These are phyloP conservation scores for Hephaestus fuliginosus DNA, from an alignment of 2,797 vertebrate species.

Conservation along the genomic window DNA sequence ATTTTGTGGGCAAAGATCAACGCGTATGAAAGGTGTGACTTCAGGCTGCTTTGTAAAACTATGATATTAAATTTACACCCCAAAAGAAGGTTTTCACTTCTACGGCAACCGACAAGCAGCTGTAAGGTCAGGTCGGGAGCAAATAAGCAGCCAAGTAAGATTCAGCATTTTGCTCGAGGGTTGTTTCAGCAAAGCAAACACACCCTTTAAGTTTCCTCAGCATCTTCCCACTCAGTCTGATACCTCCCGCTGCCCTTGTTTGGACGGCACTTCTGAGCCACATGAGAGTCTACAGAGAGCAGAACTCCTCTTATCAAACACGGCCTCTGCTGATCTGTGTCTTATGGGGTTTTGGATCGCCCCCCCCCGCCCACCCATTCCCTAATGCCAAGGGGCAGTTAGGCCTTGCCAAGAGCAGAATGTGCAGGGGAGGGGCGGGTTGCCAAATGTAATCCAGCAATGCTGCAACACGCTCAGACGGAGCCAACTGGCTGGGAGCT, in stretches of 20 bases:
- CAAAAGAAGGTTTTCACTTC: not conserved
- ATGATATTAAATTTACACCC: not conserved
- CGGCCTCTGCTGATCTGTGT: conserved; percentile 48
- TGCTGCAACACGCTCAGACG: conserved; percentile 38
- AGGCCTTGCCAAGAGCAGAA: conserved; percentile 53
- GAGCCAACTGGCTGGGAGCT: conserved; percentile 43
- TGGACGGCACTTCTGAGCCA: conserved; percentile 28
- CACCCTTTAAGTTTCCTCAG: not conserved
- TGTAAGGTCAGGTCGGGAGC: not conserved
- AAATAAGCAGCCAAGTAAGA: conserved; percentile 1
- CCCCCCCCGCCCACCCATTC: not conserved
- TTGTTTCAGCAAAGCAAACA: not conserved
- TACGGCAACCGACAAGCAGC: not conserved
- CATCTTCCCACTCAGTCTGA: conserved; percentile 15
- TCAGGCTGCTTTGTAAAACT: not conserved
- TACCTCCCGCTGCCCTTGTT: conserved; percentile 5
- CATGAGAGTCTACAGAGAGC: conserved; percentile 36
- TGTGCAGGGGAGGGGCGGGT: conserved; percentile 22
- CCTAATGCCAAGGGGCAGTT: conserved; percentile 43
- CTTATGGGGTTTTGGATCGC: conserved; percentile 43
- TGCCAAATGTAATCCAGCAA: conserved; percentile 65
- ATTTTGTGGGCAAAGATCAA: not conserved
- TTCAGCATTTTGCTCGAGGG: conserved; percentile 18
- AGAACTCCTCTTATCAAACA: conserved; percentile 47
- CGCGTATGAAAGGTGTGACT: not conserved